These are phyloP conservation scores for Strigamia transsilvanica DNA, from an alignment of 2,888 invertebrate genomes.

Conservation along the genomic window DNA sequence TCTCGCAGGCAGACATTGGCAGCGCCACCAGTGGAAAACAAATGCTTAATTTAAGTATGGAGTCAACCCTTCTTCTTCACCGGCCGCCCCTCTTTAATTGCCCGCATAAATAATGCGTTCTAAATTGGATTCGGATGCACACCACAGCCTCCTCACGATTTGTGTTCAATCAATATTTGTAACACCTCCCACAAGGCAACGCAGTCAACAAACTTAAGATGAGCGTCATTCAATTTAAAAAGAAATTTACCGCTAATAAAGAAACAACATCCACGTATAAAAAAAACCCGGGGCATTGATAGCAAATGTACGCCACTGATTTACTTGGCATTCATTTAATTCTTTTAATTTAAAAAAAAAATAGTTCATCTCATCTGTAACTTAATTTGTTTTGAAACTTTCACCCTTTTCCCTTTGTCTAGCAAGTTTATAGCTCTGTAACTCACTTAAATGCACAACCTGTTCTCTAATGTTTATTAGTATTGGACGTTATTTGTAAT, in stretches of 20 bases:
- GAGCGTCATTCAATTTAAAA: not conserved
- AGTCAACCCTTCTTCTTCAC: conserved; percentile 32
- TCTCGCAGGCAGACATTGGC: conserved; percentile 5
- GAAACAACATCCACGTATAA: not conserved
- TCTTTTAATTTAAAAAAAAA: not conserved
- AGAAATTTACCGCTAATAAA: too few species aligned
- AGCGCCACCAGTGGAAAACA: conserved; percentile 41
- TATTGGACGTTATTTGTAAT: not conserved
- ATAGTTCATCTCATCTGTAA: not conserved
- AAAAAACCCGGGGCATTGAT: not conserved
- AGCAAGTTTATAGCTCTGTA: conserved; percentile 16
- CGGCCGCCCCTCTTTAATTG: conserved; percentile 44
- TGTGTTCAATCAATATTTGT: conserved; percentile 44
- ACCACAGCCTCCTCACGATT: conserved; percentile 40
- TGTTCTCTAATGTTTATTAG: conserved; percentile 30
- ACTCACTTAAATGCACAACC: conserved; percentile 20
- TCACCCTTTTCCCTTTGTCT: not conserved
- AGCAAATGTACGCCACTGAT: not conserved
- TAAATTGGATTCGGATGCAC: conserved; percentile 44
- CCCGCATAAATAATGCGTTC: conserved; percentile 48
- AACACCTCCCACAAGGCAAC: conserved; percentile 13
- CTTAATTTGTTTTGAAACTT: conserved; percentile 5
- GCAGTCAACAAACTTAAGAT: conserved; percentile 25
- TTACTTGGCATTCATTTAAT: not conserved
- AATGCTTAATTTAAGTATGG: conserved; percentile 46